A percentile compares a stretch with the other conserved stretches of the same genome.
Conservation (phyloP, 2,797 vertebrate genomes). For the Diplodus puntazzo region DNA sequence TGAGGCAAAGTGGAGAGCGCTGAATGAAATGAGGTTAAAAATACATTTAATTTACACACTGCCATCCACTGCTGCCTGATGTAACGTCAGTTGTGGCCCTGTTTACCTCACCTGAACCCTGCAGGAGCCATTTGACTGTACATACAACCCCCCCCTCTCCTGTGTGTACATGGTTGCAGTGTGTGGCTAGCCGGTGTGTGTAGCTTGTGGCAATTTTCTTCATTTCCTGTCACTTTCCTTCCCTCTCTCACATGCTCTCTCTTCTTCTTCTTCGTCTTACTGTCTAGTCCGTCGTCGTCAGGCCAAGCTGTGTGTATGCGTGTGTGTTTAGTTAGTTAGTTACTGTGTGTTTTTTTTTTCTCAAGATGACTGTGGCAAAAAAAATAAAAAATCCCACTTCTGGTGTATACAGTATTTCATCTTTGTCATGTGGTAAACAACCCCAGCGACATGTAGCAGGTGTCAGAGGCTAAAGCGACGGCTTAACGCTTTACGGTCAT, state of each 20-base stretch:
- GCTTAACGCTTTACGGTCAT: not conserved
- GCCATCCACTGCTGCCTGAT: not conserved
- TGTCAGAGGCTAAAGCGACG: slow-evolving; percentile 47
- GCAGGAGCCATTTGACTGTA: slow-evolving; percentile 73
- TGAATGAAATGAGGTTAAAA: not conserved
- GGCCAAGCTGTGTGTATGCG: slow-evolving; percentile 4
- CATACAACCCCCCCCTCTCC: slow-evolving; percentile 57
- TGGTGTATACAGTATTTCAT: slow-evolving; percentile 1
- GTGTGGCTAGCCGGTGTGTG: slow-evolving; percentile 69
- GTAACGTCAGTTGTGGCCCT: slow-evolving; percentile 43
- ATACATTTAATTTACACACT: not conserved
- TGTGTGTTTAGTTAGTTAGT: not conserved
- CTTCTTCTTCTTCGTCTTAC: slow-evolving; percentile 21
- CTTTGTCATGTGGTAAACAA: slow-evolving; percentile 20
- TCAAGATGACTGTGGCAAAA: slow-evolving; percentile 31
- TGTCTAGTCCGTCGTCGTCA: slow-evolving; percentile 20
- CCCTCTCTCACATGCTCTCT: slow-evolving; percentile 41
- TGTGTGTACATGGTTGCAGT: slow-evolving; percentile 63
- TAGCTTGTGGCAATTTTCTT: slow-evolving; percentile 80
- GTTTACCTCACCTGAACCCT: slow-evolving; percentile 75
- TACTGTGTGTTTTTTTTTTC: slow-evolving; percentile 14
- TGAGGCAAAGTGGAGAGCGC: not conserved
- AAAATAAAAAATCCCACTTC: slow-evolving; percentile 10
- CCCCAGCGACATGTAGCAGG: slow-evolving; percentile 25
- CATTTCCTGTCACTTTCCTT: slow-evolving; percentile 80